Base-by-base conservation (phyloP, 2,113 vertebrate genomes). In the Cyanocitta stelleri region DNA sequence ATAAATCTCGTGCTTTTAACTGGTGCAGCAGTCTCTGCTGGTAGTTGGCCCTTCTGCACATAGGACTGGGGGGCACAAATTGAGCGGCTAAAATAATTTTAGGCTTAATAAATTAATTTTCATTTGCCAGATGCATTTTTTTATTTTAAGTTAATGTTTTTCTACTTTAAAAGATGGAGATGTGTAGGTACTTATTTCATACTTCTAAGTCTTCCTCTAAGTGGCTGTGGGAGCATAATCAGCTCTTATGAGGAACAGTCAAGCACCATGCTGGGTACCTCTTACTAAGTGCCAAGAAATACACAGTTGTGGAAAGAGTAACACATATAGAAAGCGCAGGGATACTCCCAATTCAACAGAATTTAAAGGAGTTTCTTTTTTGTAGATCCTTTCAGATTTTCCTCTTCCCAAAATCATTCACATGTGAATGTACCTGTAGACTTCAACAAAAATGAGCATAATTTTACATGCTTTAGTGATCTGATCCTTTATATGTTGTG, bases 21-120 rank as follows among this genome's bases (percentile, higher is more conserved):
- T 79, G 58, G 85, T 64, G 41, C 77, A 81, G 41, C n/a, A 88
- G 78, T 93, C 80, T 49, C 90, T 94, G 76, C 89, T 95, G 77
- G 67, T 90, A 93, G 84, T 83, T 68, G 87, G 77, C 77, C 89
- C 89, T 54, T 63, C 37, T 58, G 59, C 51, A 44, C n/a, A 6
- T 30, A 61, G 74, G 35, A 74, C 41, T 37, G 20, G 63, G 68
- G 56, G 35, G 83, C 30, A 49, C 77, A 75, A 79, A 85, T 10
- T 22, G 73, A 55, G 69, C 11, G 61, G 29, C 56, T 90, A 74
- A 54, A 72, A 39, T n/a, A 41, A 51, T 86, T 93, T 89, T 29
- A 59, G 63, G 22, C 0, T 0, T 69, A 80, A 79, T 54, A 73
- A 79, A 52, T 73, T 54, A 69, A 59, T 74, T 89, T 89, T 92